phyloP scores from a whole-genome alignment of 1,140 invertebrate genomes.

The Trichoplusia ni region DNA sequence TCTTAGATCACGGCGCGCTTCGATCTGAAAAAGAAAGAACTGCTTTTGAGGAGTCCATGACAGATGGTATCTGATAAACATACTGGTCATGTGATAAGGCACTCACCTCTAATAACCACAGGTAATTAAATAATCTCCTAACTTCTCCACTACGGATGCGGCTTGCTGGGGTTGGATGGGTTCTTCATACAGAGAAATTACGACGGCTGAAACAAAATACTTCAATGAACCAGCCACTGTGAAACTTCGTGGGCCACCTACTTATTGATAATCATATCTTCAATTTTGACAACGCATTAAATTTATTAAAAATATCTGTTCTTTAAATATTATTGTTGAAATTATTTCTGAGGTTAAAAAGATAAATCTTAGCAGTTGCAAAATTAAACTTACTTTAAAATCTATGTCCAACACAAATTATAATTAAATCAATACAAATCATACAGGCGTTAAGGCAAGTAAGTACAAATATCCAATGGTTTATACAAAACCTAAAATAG shows the following conservation, averaged over 20 bases:
- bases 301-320: no score
- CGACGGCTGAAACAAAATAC: conserved; percentile 88
- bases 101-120: conserved; percentile 93
- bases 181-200: conserved; percentile 96
- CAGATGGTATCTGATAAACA: no score
- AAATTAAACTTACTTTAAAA: no score
- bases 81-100: neutral
- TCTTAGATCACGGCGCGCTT: conserved; percentile 82
- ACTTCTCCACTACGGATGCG: conserved; percentile 96
- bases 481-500: no score
- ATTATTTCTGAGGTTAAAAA: no score
- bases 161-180: conserved; percentile 97
- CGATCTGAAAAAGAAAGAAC: conserved; percentile 71
- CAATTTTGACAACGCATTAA: conserved; percentile 1
- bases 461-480: no score
- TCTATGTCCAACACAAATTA: no score
- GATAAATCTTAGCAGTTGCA: no score
- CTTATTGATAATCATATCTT: neutral
- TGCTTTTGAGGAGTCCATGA: neutral
- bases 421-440: no score
- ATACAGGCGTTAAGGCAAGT: no score
- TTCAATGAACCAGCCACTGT: conserved; percentile 10
- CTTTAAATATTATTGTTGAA: no score
- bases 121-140: conserved; percentile 96
- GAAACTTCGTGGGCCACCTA: no score